These are phyloP conservation scores for Podarcis lilfordi DNA, from an alignment of 2,797 vertebrate genomes.

Conservation along the genomic window DNA sequence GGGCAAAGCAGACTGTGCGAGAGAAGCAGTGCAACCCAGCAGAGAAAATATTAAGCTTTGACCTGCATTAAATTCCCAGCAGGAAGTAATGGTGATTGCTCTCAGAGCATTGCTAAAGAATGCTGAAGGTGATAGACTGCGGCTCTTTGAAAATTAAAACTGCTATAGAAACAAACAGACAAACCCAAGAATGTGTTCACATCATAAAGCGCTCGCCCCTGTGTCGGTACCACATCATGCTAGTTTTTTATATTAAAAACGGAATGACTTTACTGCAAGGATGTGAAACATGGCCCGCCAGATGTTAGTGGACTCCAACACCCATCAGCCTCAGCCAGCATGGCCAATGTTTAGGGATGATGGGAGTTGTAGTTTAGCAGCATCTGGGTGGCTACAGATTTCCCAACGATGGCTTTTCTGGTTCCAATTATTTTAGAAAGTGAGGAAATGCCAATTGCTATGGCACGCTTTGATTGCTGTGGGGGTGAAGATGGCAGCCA, in stretches of 20 bases:
- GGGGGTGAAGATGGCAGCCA: conserved; percentile 58
- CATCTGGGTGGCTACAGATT: background rate
- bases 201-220: background rate
- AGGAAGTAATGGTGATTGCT: background rate
- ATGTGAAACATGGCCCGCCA: no score
- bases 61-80: conserved; percentile 3
- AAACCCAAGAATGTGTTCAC: background rate
- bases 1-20: background rate
- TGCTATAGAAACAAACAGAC: background rate
- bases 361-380: background rate
- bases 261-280: no score
- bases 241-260: background rate
- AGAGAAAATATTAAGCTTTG: conserved; percentile 7
- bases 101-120: background rate
- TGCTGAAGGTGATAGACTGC: background rate
- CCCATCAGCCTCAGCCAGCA: no score
- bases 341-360: background rate
- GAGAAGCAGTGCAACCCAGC: background rate
- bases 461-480: conserved; percentile 45
- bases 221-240: background rate
- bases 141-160: background rate
- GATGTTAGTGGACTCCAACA: no score
- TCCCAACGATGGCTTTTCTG: background rate
- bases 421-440: conserved; percentile 45
- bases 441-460: conserved; percentile 53